phyloP scores from a whole-genome alignment of 1,140 invertebrate species.

The Nilaparvata lugens region DNA sequence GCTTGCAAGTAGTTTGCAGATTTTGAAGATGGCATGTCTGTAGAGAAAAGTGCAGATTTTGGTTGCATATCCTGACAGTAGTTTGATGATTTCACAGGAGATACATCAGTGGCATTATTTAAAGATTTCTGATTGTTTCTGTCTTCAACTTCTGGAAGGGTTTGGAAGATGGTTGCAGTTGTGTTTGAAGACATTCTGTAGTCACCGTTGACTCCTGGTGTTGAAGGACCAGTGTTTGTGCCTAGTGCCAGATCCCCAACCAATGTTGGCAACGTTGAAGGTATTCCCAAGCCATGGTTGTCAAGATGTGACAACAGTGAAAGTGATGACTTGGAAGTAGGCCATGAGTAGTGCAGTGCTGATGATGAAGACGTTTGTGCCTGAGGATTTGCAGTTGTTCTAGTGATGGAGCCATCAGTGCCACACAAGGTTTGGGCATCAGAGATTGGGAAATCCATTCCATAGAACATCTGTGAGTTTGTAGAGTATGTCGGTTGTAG shows the following conservation, averaged over 20 bases:
- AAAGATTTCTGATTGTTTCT: no score
- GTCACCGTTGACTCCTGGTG: constrained; percentile 7
- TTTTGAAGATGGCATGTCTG: no score
- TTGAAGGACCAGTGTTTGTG: constrained; percentile 23
- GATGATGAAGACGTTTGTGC: constrained; percentile 3
- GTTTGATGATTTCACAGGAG: no score
- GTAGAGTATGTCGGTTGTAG: not conserved
- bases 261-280: constrained; percentile 32
- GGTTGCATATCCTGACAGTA: no score
- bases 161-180: no score
- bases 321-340: constrained; percentile 24
- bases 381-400: not conserved
- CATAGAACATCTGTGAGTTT: constrained; percentile 11
- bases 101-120: no score
- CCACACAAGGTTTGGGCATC: not conserved
- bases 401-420: not conserved
- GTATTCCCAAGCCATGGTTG: constrained; percentile 25
- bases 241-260: constrained; percentile 33
- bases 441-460: constrained; percentile 9
- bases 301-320: constrained; percentile 24
- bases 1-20: no score
- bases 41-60: no score
- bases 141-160: no score
- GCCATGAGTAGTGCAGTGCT: constrained; percentile 25
- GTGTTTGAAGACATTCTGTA: no score